Evolutionary conservation across 2,888 invertebrate genomes (phyloP).

Genomic region (Hemistola chrysoprasaria): DNA sequence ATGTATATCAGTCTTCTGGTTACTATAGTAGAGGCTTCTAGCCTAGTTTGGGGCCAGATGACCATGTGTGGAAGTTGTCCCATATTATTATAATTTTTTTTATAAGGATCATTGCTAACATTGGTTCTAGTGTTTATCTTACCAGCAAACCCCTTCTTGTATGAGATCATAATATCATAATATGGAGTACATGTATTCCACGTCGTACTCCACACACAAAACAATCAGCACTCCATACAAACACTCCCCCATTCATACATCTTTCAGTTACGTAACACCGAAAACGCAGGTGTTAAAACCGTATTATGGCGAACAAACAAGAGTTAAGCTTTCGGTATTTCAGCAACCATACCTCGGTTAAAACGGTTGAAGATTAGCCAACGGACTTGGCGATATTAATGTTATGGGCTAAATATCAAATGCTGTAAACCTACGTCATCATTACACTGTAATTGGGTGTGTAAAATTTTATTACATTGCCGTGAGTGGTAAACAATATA

Average conservation of each 20-base stretch:
- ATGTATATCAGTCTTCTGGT: too few relatives aligned
- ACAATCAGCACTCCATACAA: conserved; percentile 53
- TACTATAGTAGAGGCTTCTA: too few relatives aligned
- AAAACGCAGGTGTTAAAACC: conserved; percentile 76
- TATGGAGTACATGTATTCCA: too few relatives aligned
- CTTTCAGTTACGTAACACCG: conserved; percentile 46
- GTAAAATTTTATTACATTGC: conserved; percentile 30
- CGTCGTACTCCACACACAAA: conserved; percentile 46
- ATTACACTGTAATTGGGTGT: conserved; percentile 32
- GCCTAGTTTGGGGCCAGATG: too few relatives aligned
- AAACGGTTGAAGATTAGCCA: conserved; percentile 75
- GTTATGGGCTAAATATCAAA: conserved; percentile 58
- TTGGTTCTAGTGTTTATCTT: too few relatives aligned
- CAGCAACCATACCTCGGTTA: conserved; percentile 62
- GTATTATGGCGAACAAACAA: conserved; percentile 75
- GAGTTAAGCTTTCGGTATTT: conserved; percentile 70
- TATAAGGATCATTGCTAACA: too few relatives aligned
- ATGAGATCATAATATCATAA: too few relatives aligned
- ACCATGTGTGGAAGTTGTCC: too few relatives aligned
- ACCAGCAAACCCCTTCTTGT: too few relatives aligned
- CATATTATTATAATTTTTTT: too few relatives aligned
- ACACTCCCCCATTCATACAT: conserved; percentile 54
- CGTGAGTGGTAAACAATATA: conserved; percentile 2
- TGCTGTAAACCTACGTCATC: conserved; percentile 39
- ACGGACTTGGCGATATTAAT: conserved; percentile 60